A percentile compares a stretch with the other conserved stretches of the same genome.
Conservation (phyloP, 1,140 invertebrate genomes). For the Bursaphelenchus mucronatus region DNA sequence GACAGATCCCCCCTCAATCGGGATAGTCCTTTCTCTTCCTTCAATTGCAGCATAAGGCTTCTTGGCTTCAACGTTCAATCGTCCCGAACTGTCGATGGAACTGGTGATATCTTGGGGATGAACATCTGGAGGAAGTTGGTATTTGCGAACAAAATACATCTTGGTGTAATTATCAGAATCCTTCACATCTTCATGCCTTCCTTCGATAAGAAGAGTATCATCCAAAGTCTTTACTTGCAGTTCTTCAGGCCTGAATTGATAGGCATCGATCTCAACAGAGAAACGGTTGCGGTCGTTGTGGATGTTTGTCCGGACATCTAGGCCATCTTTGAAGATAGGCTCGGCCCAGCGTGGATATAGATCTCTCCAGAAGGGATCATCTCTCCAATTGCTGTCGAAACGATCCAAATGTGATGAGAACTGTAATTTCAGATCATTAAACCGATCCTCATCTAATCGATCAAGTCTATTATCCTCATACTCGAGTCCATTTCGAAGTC, state of each 20-base stretch:
- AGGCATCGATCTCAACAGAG: constrained; percentile 56
- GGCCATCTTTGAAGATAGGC: constrained; percentile 49
- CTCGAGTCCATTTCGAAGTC: not conserved
- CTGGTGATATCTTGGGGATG: constrained; percentile 46
- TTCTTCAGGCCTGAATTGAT: constrained; percentile 59
- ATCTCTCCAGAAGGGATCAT: constrained; percentile 59
- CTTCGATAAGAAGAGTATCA: constrained; percentile 59
- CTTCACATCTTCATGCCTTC: constrained; percentile 56
- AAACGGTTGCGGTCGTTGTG: constrained; percentile 51
- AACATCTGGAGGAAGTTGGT: constrained; percentile 56
- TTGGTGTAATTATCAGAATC: constrained; percentile 59
- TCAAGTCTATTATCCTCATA: constrained; percentile 7
- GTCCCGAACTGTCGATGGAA: constrained; percentile 54
- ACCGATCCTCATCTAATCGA: not conserved
- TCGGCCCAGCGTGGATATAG: constrained; percentile 57
- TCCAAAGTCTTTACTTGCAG: constrained; percentile 60
- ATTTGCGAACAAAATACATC: constrained; percentile 60
- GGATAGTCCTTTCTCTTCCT: constrained; percentile 52
- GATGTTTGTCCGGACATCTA: constrained; percentile 55
- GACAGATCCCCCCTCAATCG: constrained; percentile 50
- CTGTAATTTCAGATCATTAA: constrained; percentile 36
- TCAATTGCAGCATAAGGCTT: constrained; percentile 48
- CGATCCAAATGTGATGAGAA: constrained; percentile 58
- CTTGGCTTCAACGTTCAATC: constrained; percentile 55
- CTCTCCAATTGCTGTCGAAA: constrained; percentile 57